These are phyloP conservation scores for Brachionus paranguensis DNA, from an alignment of 1,140 invertebrate species.

Conservation along the genomic window DNA sequence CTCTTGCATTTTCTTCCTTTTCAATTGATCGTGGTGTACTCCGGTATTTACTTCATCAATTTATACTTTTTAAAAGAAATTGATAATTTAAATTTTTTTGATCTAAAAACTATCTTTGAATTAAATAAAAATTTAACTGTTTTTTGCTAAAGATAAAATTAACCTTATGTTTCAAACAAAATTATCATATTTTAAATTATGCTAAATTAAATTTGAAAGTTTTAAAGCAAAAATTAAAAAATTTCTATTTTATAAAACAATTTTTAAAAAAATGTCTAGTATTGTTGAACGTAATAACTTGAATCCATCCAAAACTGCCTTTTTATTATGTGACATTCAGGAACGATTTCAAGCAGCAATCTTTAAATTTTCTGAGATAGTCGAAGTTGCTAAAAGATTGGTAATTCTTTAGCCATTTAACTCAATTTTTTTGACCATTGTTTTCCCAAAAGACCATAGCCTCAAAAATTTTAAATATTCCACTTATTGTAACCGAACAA, in stretches of 20 bases:
- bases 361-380: constrained; percentile 69
- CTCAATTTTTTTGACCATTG: not conserved
- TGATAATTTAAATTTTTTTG: too few relatives aligned
- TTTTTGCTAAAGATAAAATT: not conserved
- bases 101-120: too few relatives aligned
- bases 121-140: not conserved
- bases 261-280: not conserved
- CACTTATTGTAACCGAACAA: constrained; percentile 73
- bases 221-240: not conserved
- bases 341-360: constrained; percentile 68
- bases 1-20: too few relatives aligned
- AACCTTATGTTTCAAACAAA: too few relatives aligned
- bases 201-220: not conserved
- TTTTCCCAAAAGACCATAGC: constrained; percentile 45
- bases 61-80: too few relatives aligned
- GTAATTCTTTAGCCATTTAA: constrained; percentile 51
- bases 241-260: not conserved
- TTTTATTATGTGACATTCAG: constrained; percentile 78
- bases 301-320: constrained; percentile 49
- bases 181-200: not conserved
- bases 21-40: too few relatives aligned
- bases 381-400: constrained; percentile 68
- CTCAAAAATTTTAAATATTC: constrained; percentile 69
- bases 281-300: not conserved
- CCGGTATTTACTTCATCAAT: too few relatives aligned